These are phyloP conservation scores for Gavia stellata DNA, from an alignment of 2,113 vertebrate genomes.

Conservation along the genomic window DNA sequence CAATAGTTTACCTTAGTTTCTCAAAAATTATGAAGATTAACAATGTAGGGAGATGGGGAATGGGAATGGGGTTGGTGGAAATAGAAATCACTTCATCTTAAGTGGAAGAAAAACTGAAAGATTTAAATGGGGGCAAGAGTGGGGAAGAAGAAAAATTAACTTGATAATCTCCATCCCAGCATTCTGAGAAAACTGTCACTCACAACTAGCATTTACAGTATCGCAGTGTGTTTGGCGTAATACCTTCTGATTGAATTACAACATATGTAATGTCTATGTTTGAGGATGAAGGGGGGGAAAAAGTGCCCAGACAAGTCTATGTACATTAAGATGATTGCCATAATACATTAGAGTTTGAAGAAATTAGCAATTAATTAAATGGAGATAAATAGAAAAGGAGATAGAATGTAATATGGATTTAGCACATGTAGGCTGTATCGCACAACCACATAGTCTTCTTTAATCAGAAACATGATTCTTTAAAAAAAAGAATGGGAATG, in stretches of 20 bases:
- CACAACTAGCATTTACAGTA: neutral
- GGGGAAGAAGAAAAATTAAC: neutral
- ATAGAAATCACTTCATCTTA: neutral
- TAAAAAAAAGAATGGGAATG: neutral
- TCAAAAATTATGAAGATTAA: neutral
- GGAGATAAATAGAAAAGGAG: neutral
- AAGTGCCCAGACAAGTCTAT: neutral
- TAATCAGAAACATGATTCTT: neutral
- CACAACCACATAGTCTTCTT: neutral
- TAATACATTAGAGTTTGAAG: neutral
- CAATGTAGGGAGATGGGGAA: neutral
- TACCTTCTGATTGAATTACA: neutral
- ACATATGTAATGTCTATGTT: neutral
- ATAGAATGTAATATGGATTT: neutral
- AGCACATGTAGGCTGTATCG: neutral
- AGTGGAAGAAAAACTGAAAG: neutral
- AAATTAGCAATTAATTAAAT: neutral
- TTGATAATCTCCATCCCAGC: neutral
- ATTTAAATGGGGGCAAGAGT: neutral
- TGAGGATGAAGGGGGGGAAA: neutral
- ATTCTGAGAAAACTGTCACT: neutral
- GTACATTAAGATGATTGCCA: neutral
- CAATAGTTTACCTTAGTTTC: neutral
- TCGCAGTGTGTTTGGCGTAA: neutral
- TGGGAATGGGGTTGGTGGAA: neutral